Evolutionary conservation across 2,888 invertebrate species (phyloP), one percentile per base, ranked within the genome.

Genomic region (Chromoteleia sp.): DNA sequence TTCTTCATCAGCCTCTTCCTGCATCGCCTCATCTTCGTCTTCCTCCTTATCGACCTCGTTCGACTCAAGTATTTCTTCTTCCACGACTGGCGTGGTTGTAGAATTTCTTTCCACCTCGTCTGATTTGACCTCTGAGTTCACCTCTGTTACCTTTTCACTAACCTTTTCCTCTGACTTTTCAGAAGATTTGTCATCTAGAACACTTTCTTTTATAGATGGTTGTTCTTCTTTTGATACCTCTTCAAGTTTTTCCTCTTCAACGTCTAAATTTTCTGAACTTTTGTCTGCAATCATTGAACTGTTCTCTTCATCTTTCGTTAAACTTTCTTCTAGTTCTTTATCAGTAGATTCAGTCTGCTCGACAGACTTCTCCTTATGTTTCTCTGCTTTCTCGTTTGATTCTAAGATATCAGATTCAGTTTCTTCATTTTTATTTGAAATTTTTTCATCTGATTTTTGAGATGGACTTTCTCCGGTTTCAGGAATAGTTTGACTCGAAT

Each of bases 311-410:
- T 33, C 7, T 21, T 36, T 15, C 7, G 17, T 36, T 58, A 14
- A 14, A 25, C 14, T 17, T 74, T 76, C 45, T 39, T 67, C 36
- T 61, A 14, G 8, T 3, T 71, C 48, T 1, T n/a, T 8, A 10
- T 36, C 36, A 5, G 39, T 29, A 7, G 0, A 21, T 10, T 39
- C 6, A 21, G 25, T 10, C 43, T 54, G 2, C 3, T 30, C 10
- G 0, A 15, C 10, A 5, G n/a, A 8, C 7, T 33, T n/a, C 5
- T 12, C 21, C 0, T 3, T 12, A 1, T 30, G 17, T 58, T 84
- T 84, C 4, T 85, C 83, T 14, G 81, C 79, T 19, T 75, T 74
- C 50, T 82, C 82, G 21, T 81, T 70, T 56, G 50, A 25, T 58
- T 85, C 75, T 8, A 21, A 43, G 0, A 61, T 73, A 8, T 61